Evolutionary conservation across 2,888 invertebrate genomes (phyloP).

Genomic region (Chrysopilus asiliformis): DNA sequence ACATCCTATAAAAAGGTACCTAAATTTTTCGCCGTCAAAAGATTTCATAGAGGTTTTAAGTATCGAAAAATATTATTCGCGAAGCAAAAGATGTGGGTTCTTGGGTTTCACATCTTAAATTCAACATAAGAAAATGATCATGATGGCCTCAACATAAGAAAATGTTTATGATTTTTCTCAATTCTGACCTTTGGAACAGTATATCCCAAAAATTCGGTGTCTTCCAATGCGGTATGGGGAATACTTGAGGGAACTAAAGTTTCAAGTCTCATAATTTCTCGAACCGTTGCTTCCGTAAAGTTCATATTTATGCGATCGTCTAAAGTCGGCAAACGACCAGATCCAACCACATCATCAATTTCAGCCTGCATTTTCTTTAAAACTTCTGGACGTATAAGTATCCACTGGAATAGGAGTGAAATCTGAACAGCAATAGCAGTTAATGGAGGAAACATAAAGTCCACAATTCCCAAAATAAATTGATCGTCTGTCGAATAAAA

Average conservation of each 20-base stretch:
- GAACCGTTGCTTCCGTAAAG: slow-evolving; percentile 47
- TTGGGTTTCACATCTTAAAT: too few species aligned
- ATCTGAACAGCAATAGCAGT: slow-evolving; percentile 39
- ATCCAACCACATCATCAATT: slow-evolving; percentile 48
- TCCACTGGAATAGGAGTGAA: slow-evolving; percentile 40
- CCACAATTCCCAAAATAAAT: slow-evolving; percentile 43
- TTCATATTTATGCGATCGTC: slow-evolving; percentile 46
- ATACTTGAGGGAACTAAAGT: slow-evolving; percentile 48
- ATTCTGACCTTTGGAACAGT: slow-evolving; percentile 41
- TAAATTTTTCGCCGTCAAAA: too few species aligned
- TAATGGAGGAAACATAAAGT: slow-evolving; percentile 48
- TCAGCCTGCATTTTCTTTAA: slow-evolving; percentile 47
- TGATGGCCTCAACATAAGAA: neutral
- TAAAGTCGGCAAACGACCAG: slow-evolving; percentile 42
- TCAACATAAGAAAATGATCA: too few species aligned
- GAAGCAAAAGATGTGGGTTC: too few species aligned
- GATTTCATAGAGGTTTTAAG: too few species aligned
- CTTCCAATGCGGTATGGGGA: slow-evolving; percentile 40
- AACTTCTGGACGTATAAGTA: slow-evolving; percentile 43
- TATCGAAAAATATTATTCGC: too few species aligned
- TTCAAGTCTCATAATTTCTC: slow-evolving; percentile 46
- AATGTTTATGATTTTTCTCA: neutral
- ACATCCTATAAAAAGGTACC: too few species aligned
- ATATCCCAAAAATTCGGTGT: slow-evolving; percentile 44
- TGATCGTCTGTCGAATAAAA: slow-evolving; percentile 44